Evolutionary conservation across 1,140 invertebrate species (phyloP).

Genomic region (Cylas formicarius): DNA sequence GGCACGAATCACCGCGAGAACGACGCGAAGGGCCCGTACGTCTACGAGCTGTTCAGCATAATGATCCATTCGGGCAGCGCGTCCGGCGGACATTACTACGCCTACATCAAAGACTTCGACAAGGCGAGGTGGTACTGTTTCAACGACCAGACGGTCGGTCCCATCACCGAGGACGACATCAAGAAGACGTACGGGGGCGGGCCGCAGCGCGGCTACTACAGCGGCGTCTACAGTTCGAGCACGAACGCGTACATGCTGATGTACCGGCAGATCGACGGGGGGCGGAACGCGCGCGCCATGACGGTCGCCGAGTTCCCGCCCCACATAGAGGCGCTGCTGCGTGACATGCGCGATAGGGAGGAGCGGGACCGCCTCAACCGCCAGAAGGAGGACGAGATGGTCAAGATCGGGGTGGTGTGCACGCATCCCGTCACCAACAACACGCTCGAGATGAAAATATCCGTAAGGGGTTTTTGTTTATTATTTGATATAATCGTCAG

Average conservation of each 20-base stretch:
- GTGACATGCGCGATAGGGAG: slow-evolving; percentile 60
- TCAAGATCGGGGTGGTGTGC: slow-evolving; percentile 59
- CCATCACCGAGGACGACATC: slow-evolving; percentile 74
- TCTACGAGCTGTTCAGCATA: slow-evolving; percentile 86
- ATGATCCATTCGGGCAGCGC: slow-evolving; percentile 93
- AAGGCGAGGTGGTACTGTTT: slow-evolving; percentile 74
- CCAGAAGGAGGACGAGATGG: slow-evolving; percentile 54
- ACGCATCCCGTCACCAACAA: slow-evolving; percentile 51
- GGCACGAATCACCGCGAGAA: slow-evolving; percentile 33
- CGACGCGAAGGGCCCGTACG: slow-evolving; percentile 58
- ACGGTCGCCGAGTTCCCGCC: slow-evolving; percentile 63
- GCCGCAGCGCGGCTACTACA: slow-evolving; percentile 62
- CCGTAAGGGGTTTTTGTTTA: slow-evolving; percentile 34
- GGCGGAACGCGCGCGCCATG: slow-evolving; percentile 49
- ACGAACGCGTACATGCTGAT: slow-evolving; percentile 93
- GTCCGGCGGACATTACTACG: slow-evolving; percentile 89
- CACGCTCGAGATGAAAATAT: slow-evolving; percentile 49
- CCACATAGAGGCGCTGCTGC: slow-evolving; percentile 63
- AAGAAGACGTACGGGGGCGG: slow-evolving; percentile 77
- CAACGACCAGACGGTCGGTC: slow-evolving; percentile 68
- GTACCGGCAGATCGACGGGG: slow-evolving; percentile 75
- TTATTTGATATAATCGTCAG: neutral
- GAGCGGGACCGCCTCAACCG: slow-evolving; percentile 54
- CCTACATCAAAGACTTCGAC: slow-evolving; percentile 84
- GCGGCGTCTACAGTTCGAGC: slow-evolving; percentile 68